Conservation (phyloP, 2,888 invertebrate genomes). For the Sphaeridia pumilis region DNA sequence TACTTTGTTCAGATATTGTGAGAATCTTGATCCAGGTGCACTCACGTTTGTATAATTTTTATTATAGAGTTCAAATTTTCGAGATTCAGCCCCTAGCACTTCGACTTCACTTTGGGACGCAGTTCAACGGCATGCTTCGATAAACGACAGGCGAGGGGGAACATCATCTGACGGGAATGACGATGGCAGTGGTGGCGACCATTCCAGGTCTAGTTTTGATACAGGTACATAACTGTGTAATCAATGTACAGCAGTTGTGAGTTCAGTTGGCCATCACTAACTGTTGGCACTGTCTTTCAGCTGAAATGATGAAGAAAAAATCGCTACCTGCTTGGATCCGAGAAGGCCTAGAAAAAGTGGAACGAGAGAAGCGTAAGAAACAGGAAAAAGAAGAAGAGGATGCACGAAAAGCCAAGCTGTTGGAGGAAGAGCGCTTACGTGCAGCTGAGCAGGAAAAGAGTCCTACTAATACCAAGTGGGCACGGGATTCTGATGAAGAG, state of each 20-base stretch:
- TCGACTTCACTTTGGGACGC: not conserved
- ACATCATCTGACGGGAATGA: not conserved
- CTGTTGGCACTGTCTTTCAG: not conserved
- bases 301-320: conserved; percentile 72
- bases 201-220: not conserved
- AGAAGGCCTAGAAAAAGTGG: conserved; percentile 96
- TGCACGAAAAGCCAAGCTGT: conserved; percentile 48
- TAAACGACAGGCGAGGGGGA: not conserved
- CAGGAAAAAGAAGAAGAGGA: conserved; percentile 63
- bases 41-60: no score
- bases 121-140: not conserved
- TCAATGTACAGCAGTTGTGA: not conserved
- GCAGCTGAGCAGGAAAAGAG: conserved; percentile 46
- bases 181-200: not conserved
- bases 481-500: conserved; percentile 17
- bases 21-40: no score
- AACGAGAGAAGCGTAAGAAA: conserved; percentile 78
- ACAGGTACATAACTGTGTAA: not conserved
- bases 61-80: no score
- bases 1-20: no score
- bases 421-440: conserved; percentile 37
- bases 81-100: no score
- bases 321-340: conserved; percentile 96
- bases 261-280: not conserved
- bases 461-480: conserved; percentile 27